phyloP scores from a whole-genome alignment of 2,888 invertebrate genomes.

The Lathronympha strigana region DNA sequence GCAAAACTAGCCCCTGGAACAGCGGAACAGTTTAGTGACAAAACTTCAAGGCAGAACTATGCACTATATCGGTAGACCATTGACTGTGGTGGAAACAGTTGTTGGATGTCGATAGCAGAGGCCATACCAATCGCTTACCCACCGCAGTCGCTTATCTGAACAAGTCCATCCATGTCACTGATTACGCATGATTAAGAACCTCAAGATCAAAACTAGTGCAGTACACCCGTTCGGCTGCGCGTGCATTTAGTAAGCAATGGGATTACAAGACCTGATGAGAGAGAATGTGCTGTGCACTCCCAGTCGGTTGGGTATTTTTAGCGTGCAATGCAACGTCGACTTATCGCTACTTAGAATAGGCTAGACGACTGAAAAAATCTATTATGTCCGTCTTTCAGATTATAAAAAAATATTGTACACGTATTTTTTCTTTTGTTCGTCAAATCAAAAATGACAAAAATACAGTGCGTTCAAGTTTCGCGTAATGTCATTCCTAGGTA shows the following conservation, averaged over 20 bases:
- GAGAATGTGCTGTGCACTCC: conserved; percentile 20
- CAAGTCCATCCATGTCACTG: too few species aligned
- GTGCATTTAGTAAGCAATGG: not conserved
- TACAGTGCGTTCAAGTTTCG: too few species aligned
- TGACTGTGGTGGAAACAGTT: not conserved
- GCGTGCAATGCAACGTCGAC: conserved; percentile 12
- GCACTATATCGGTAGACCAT: not conserved
- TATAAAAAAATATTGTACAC: too few species aligned
- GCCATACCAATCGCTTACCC: not conserved
- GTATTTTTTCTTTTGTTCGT: too few species aligned
- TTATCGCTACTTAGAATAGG: too few species aligned
- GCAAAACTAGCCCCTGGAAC: too few species aligned
- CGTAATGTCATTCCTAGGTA: too few species aligned
- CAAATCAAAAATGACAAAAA: too few species aligned
- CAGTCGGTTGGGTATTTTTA: conserved; percentile 31
- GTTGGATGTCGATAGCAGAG: not conserved
- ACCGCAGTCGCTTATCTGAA: not conserved
- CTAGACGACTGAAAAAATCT: too few species aligned
- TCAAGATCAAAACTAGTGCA: not conserved
- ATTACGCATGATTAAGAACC: not conserved
- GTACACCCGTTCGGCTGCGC: not conserved
- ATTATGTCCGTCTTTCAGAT: too few species aligned
- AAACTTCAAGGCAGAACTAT: too few species aligned
- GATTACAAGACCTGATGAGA: conserved; percentile 6
- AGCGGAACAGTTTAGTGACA: too few species aligned